Evolutionary conservation across 2,888 invertebrate species (phyloP), one percentile per base, ranked within the genome.

Genomic region (Erebia epiphron): DNA sequence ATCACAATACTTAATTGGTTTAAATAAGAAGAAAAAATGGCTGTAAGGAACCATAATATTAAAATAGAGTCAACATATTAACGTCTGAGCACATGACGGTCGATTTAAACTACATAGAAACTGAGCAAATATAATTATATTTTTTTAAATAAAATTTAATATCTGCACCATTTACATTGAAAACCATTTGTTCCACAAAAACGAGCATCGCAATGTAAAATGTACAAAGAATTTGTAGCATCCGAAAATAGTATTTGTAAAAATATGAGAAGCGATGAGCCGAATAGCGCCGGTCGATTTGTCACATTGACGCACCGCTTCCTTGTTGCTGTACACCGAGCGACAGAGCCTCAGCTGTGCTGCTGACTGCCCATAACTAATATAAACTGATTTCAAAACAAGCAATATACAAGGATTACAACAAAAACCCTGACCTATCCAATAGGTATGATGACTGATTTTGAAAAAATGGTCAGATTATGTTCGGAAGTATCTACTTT

Each of bases 281-380:
- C 78, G 81, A 76, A 76, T 73, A 76, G 75, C 77, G 77, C 78
- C 77, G 75, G 77, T 74, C 82, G 73, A 83, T 85, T 82, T 82
- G 81, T 84, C 83, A 84, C 76, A 78, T 75, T 83, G 83, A 83
- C 80, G 76, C 70, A 82, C 80, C 63, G 76, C 78, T 83, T 83
- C 83, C 82, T 77, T 75, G 56, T 76, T 75, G 52, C 57, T 21
- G 69, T 69, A 77, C 73, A 63, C 26, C 41, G 58, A 67, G 72
- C 70, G 14, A 73, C 69, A 18, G 43, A 67, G 50, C 35, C 46
- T 14, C 54, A n/a, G n/a, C n/a, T 54, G 18, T 16, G 10, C 54
- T 2, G 2, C 52, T 1, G 2, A 16, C 54, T 9, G 10, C 16
- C 8, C 54, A 2, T 16, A 16, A 10, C 16, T 52, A 52, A 16